Evolutionary conservation across 2,797 vertebrate species (phyloP), one percentile per base, ranked within the genome.

Genomic region (Lepus townsendii): DNA sequence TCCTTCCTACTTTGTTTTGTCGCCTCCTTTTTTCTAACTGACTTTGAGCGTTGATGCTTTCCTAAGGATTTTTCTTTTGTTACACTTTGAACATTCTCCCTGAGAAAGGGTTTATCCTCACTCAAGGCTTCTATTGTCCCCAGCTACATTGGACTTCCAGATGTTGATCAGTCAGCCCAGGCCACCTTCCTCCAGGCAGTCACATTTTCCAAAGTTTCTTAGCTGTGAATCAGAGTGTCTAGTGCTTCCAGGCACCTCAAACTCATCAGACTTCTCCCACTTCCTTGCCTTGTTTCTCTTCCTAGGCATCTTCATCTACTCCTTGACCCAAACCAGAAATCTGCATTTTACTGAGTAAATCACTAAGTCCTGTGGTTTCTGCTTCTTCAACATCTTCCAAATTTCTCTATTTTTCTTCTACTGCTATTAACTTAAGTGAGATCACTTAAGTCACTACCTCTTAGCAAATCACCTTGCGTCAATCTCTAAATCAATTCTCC

Each of bases 261-360:
- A 77, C 16, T 50, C 75, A 52, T 76, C n/a, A 50, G 24, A 14
- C 5, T 77, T 69, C 17, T 88, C 16, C 42, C 3, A 30, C 20
- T 35, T 73, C 24, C 71, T 63, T 24, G 16, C 6, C 2, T 5
- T 10, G 47, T 22, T 35, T 38, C 32, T 87, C 77, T 20, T 38
- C 52, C 27, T 1, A 72, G 7, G n/a, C 5, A 20, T 54, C 27
- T 57, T 30, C 66, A 75, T 9, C 11, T 5, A n/a, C 7, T 66
- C 24, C 47, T 17, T 65, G 38, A 57, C 38, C 50, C 75, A 85
- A 68, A 80, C 12, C 19, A 66, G 73, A 85, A 77, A 84, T 66
- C 27, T 60, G 4, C 1, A 14, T 80, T 91, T 91, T 30, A 85
- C 6, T 65, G 47, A 87, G 57, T 86, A 90, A 87, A 82, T 88